Evolutionary conservation across 1,140 invertebrate species (phyloP).

Genomic region (Drusus annulatus): DNA sequence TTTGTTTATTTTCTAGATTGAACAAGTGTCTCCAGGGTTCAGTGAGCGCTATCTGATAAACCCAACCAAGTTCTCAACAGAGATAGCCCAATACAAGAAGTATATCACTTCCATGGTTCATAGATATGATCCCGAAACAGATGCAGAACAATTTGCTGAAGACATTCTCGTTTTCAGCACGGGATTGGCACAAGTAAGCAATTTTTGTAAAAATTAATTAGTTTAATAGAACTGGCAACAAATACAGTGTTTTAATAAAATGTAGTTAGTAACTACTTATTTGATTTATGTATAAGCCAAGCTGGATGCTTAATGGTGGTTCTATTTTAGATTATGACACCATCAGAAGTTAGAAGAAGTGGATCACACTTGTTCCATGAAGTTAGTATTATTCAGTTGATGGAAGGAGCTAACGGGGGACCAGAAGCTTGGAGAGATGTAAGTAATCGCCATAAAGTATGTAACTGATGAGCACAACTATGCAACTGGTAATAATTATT

Average conservation of each 20-base stretch:
- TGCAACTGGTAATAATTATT: background rate
- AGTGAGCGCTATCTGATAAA: conserved; percentile 77
- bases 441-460: no score
- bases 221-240: no score
- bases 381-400: conserved; percentile 77
- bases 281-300: background rate
- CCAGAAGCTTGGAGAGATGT: conserved; percentile 70
- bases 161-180: conserved; percentile 82
- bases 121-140: conserved; percentile 69
- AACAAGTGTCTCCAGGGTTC: conserved; percentile 79
- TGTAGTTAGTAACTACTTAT: no score
- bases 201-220: no score
- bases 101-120: conserved; percentile 75
- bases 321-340: conserved; percentile 78
- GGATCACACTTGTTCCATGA: conserved; percentile 82
- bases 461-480: no score
- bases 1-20: conserved; percentile 73
- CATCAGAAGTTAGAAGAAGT: conserved; percentile 79
- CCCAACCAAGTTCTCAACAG: conserved; percentile 74
- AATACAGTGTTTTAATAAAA: no score
- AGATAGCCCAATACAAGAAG: conserved; percentile 74
- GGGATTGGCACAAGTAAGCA: conserved; percentile 75
- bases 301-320: background rate
- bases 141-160: conserved; percentile 73
- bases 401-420: conserved; percentile 67